Conservation (phyloP, 2,113 vertebrate species). For the Fregetta grallaria region DNA sequence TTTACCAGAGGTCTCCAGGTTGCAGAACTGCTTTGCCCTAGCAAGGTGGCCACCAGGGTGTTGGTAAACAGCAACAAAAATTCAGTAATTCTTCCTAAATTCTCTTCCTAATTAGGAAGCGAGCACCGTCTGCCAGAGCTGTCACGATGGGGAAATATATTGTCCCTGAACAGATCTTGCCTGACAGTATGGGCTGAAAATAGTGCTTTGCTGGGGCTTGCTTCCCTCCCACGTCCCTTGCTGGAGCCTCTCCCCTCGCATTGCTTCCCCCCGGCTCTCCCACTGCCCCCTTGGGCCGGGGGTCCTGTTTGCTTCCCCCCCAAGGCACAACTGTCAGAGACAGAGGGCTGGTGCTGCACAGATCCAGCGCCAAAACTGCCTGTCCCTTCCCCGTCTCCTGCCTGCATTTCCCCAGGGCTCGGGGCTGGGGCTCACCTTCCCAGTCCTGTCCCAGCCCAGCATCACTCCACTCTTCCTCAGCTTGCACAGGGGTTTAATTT, state of each 20-base stretch:
- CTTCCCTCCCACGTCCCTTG: rapidly evolving
- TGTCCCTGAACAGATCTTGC: neutral
- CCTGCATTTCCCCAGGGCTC: neutral
- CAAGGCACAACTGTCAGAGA: neutral
- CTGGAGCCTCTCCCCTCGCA: neutral
- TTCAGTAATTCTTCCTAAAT: neutral
- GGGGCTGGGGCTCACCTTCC: neutral
- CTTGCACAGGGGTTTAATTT: neutral
- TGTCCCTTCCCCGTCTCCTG: neutral
- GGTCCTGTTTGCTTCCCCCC: neutral
- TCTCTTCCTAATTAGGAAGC: constrained; percentile 36
- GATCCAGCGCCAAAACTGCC: neutral
- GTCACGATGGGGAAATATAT: neutral
- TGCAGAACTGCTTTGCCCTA: neutral
- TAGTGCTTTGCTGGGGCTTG: neutral
- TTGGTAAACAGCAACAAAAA: neutral
- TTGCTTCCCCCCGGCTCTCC: rapidly evolving
- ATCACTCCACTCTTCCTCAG: neutral
- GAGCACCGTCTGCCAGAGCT: neutral
- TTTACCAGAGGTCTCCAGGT: neutral
- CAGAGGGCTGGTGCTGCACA: neutral
- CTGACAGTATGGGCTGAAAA: neutral
- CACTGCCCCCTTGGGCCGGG: neutral
- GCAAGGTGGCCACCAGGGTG: neutral
- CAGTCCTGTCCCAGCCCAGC: neutral